phyloP scores from a whole-genome alignment of 2,888 invertebrate genomes.

The Zootermopsis nevadensis region DNA sequence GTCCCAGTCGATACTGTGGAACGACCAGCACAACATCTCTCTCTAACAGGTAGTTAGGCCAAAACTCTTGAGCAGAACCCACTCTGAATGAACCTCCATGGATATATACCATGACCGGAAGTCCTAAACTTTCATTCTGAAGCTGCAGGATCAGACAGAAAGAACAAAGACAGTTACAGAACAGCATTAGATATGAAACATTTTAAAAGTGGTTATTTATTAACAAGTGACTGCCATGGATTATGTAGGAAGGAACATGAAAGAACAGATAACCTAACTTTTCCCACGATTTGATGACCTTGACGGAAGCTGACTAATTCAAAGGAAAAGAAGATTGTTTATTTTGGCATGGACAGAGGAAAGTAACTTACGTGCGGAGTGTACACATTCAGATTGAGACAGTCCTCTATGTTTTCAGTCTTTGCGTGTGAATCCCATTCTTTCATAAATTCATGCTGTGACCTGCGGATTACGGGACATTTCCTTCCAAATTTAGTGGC shows the following conservation, averaged over 20 bases:
- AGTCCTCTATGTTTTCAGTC: slow-evolving; percentile 58
- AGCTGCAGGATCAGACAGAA: background rate
- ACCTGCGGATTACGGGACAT: slow-evolving; percentile 54
- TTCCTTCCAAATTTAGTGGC: slow-evolving; percentile 54
- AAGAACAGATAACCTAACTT: too few species aligned
- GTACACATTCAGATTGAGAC: slow-evolving; percentile 62
- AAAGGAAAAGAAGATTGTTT: too few species aligned
- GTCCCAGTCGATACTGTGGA: slow-evolving; percentile 66
- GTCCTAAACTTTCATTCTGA: background rate
- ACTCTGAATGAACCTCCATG: slow-evolving; percentile 64
- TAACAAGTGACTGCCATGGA: too few species aligned
- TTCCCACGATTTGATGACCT: too few species aligned
- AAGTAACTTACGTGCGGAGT: slow-evolving; percentile 58
- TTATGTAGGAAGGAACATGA: too few species aligned
- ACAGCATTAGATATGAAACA: too few species aligned
- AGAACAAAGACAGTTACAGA: too few species aligned
- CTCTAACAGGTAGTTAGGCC: slow-evolving; percentile 62
- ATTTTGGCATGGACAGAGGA: too few species aligned
- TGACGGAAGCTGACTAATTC: too few species aligned
- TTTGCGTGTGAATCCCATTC: background rate
- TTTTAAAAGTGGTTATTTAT: too few species aligned
- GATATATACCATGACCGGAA: slow-evolving; percentile 62
- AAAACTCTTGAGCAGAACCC: slow-evolving; percentile 59
- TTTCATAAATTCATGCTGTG: background rate
- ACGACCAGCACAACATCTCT: slow-evolving; percentile 66